Evolutionary conservation across 2,113 vertebrate genomes (phyloP).

Genomic region (Dicerorhinus sumatrensis): DNA sequence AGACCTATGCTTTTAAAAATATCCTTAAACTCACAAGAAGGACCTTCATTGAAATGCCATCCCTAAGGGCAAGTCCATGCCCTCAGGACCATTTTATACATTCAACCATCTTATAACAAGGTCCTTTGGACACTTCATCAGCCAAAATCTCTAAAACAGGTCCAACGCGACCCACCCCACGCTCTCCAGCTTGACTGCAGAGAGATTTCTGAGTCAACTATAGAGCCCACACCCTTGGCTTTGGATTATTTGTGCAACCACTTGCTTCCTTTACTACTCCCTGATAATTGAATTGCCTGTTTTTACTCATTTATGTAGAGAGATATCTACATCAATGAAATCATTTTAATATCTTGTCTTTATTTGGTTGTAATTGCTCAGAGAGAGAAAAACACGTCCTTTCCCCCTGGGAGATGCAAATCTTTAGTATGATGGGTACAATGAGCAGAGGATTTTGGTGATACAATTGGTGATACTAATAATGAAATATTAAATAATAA

Average conservation of each 20-base stretch:
- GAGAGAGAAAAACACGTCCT: constrained; percentile 35
- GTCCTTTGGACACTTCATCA: neutral
- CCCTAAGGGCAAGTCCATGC: neutral
- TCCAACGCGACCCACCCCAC: neutral
- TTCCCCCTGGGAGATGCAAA: constrained; percentile 42
- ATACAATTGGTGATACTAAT: neutral
- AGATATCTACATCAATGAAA: constrained; percentile 38
- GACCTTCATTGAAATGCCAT: neutral
- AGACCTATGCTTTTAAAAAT: neutral
- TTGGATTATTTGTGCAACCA: neutral
- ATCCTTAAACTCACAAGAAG: neutral
- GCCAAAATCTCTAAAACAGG: neutral
- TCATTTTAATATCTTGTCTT: constrained; percentile 41
- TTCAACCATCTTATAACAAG: neutral
- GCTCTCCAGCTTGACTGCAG: neutral
- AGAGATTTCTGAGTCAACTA: neutral
- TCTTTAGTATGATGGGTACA: neutral
- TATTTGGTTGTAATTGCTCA: constrained; percentile 55
- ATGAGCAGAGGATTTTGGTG: neutral
- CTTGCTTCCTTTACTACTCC: neutral
- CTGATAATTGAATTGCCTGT: constrained; percentile 28
- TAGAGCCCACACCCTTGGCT: neutral
- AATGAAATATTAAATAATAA: constrained; percentile 43
- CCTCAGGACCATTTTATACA: neutral
- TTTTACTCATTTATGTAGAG: constrained; percentile 29